These are phyloP conservation scores for Fregetta grallaria DNA, from an alignment of 2,113 vertebrate genomes.

Conservation along the genomic window DNA sequence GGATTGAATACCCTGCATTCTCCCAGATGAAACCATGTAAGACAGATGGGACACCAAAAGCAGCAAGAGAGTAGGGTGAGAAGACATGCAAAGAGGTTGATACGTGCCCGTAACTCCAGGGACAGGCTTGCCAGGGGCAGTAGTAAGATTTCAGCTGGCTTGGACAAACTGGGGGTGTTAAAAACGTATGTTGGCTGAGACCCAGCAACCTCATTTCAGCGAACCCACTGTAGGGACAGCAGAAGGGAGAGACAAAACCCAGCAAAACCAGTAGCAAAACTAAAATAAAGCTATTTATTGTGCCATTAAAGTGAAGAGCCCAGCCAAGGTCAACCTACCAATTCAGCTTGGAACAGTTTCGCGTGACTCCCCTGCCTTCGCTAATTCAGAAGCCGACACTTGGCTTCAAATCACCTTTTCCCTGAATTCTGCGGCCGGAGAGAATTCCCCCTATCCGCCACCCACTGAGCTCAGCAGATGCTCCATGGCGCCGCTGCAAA, in stretches of 20 bases:
- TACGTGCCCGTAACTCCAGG: background rate
- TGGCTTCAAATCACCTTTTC: background rate
- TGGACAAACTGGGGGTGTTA: background rate
- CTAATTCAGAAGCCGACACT: background rate
- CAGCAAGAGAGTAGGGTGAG: background rate
- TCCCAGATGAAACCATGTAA: background rate
- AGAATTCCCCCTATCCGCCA: background rate
- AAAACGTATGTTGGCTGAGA: background rate
- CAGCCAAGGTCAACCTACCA: background rate
- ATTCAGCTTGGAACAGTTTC: background rate
- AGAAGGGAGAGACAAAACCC: background rate
- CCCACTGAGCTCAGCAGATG: background rate
- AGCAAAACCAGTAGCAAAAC: background rate
- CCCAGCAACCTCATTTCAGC: background rate
- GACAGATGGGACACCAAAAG: conserved; percentile 8
- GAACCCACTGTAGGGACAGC: background rate
- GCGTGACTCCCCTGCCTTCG: too few species aligned
- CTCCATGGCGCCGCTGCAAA: background rate
- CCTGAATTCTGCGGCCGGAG: background rate
- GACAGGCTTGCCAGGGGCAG: background rate
- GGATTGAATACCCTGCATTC: background rate
- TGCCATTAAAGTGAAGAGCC: background rate
- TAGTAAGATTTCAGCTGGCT: background rate
- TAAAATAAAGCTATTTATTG: background rate
- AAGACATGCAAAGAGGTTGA: background rate